Evolutionary conservation across 2,888 invertebrate species (phyloP), one percentile per base, ranked within the genome.

Genomic region (Cryptops parisi): DNA sequence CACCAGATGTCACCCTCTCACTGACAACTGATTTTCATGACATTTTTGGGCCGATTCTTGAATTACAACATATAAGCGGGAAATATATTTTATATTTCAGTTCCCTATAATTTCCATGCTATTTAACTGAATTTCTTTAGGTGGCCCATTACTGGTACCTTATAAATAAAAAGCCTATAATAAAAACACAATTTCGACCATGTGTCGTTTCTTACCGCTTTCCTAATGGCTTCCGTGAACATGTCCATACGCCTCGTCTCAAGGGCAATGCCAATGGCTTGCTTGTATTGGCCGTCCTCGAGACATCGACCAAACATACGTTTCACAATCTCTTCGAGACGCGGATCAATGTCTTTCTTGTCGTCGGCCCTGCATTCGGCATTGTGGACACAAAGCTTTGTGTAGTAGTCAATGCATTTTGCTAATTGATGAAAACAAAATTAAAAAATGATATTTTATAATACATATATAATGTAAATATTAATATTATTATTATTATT

Each of bases 231-330:
- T 57, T 82, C 77, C 66, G 91, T 85, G 64, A 98, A 94, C 61
- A 97, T 84, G 67, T 98, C 97, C 86, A 98, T 91, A 53, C 98
- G 78, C 46, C 91, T 78, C 0, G 96, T 96, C 70, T 99, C 98
- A 49, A 99, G 73, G 2, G 97, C 93, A 63, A 99, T 76, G 1
- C 98, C 98, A 41, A 99, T 75, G 3, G 97, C 97, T 69, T 97
- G 96, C 44, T 90, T 81, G 68, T 83, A 93, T 65, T 97, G 94
- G 27, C 85, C 85, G 68, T 96, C 93, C 58, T 89, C 88, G 60
- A 98, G 74, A 64, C 97, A 98, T 57, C 91, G 76, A 64, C 90
- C 86, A 70, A 98, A 96, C 93, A 99, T 96, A 49, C 93, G 78
- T 68, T 97, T 87, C 0, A 99, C 94, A 60, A 98, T 89, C 2